A percentile compares a stretch with the other conserved stretches of the same genome.
Conservation (phyloP, 92 coral and sea anemone genomes). For the Actinernus sp. region DNA sequence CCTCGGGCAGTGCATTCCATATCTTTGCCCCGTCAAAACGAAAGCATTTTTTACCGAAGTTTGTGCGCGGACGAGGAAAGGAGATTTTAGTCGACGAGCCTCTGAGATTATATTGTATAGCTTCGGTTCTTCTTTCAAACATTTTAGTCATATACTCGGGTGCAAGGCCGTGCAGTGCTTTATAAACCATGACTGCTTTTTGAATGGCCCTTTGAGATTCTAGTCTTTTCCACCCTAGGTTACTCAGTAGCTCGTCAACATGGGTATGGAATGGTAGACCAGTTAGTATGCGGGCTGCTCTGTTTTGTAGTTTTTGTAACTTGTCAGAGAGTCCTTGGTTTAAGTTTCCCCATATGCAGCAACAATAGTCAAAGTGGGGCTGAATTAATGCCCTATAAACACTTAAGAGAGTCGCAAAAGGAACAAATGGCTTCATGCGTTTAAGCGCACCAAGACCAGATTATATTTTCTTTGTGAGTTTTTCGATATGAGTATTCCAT, state of each 20-base stretch:
- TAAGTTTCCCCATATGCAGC: conserved; percentile 8
- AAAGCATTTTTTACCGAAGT: conserved; percentile 34
- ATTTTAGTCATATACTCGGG: too few relatives aligned
- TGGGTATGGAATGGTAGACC: not conserved
- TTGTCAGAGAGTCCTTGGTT: not conserved
- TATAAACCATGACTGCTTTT: not conserved
- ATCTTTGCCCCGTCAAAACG: conserved; percentile 42
- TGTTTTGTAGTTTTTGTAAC: too few relatives aligned
- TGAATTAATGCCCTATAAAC: conserved; percentile 6
- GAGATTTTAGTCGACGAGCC: conserved; percentile 24
- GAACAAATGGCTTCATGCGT: too few relatives aligned
- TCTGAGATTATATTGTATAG: conserved; percentile 26
- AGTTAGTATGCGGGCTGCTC: too few relatives aligned
- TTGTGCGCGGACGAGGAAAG: conserved; percentile 34
- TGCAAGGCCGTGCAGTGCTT: not conserved
- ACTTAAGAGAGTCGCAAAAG: too few relatives aligned
- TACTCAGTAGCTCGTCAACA: not conserved
- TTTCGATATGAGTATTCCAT: too few relatives aligned
- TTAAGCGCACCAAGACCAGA: too few relatives aligned
- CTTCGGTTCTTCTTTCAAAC: too few relatives aligned
- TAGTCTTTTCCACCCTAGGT: not conserved
- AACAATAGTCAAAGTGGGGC: conserved; percentile 27
- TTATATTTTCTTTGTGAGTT: too few relatives aligned
- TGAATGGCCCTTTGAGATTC: not conserved
- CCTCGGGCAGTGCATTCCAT: too few relatives aligned